phyloP scores from a whole-genome alignment of 2,888 invertebrate genomes.

The Aproaerema taeniolella region DNA sequence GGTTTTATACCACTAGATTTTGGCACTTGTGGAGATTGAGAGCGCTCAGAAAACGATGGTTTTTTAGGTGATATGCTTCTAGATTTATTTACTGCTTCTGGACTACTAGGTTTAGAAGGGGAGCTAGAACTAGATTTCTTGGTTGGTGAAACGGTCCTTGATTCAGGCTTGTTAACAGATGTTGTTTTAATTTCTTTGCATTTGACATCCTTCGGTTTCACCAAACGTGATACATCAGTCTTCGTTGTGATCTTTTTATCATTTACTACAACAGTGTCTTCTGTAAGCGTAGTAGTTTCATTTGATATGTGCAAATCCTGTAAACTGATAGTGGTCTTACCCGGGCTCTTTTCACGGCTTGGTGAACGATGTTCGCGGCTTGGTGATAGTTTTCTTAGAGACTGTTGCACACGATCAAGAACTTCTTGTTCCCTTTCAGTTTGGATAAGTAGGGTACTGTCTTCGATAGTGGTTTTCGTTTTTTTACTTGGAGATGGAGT shows the following conservation, averaged over 20 bases:
- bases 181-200: no score
- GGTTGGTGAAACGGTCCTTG: conserved; percentile 52
- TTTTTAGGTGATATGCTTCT: conserved; percentile 63
- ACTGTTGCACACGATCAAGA: conserved; percentile 55
- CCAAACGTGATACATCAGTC: conserved; percentile 17
- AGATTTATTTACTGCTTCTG: conserved; percentile 40
- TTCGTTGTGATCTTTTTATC: conserved; percentile 21
- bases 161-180: conserved; percentile 36
- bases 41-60: conserved; percentile 40
- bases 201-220: conserved; percentile 30
- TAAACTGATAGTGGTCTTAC: conserved; percentile 43
- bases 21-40: conserved; percentile 56
- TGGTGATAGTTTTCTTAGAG: conserved; percentile 58
- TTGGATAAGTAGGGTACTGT: conserved; percentile 39
- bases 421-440: conserved; percentile 60
- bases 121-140: conserved; percentile 39
- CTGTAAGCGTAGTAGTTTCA: conserved; percentile 24
- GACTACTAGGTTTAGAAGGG: conserved; percentile 33
- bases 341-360: conserved; percentile 42
- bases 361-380: conserved; percentile 46
- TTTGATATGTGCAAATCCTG: conserved; percentile 32
- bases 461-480: conserved; percentile 26
- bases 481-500: conserved; percentile 37
- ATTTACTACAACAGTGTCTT: conserved; percentile 19
- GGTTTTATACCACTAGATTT: conserved; percentile 46